phyloP scores from a whole-genome alignment of 2,113 vertebrate species.

The Euleptes europaea region DNA sequence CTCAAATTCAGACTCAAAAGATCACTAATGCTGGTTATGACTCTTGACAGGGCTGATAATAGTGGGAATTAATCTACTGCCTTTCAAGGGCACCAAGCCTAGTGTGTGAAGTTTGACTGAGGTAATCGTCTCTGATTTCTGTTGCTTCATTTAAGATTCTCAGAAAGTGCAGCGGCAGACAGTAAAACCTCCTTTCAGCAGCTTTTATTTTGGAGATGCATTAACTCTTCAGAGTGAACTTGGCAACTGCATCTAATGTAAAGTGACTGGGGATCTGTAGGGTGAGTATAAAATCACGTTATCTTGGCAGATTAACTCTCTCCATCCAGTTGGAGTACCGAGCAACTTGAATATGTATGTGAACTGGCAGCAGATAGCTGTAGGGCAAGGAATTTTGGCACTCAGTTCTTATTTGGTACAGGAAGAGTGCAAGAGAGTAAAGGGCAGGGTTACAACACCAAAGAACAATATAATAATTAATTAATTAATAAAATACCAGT shows the following conservation, averaged over 20 bases:
- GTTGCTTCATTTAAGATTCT: slow-evolving; percentile 37
- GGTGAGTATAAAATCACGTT: too few species aligned
- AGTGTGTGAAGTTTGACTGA: not conserved
- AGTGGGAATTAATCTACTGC: slow-evolving; percentile 26
- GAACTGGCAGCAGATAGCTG: too few species aligned
- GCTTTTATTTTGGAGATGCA: slow-evolving; percentile 11
- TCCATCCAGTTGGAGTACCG: too few species aligned
- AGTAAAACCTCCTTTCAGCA: slow-evolving; percentile 29
- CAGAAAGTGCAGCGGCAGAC: slow-evolving; percentile 13
- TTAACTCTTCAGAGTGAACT: slow-evolving; percentile 23
- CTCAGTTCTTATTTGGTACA: too few species aligned
- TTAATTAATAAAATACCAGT: too few species aligned
- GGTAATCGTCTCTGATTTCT: slow-evolving; percentile 27
- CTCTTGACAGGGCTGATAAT: slow-evolving; percentile 36
- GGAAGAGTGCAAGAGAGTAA: too few species aligned
- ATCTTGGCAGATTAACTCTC: too few species aligned
- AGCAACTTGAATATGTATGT: too few species aligned
- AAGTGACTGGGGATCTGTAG: too few species aligned
- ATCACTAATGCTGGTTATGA: slow-evolving; percentile 37
- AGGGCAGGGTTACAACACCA: too few species aligned
- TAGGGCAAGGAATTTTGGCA: too few species aligned
- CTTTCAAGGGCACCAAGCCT: slow-evolving; percentile 21
- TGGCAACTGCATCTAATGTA: slow-evolving; percentile 33
- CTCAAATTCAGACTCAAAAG: slow-evolving; percentile 7
- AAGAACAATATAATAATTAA: too few species aligned